A percentile compares a stretch with the other conserved stretches of the same genome.
These are phyloP conservation scores for Copsychus sechellarum DNA, from an alignment of 2,113 vertebrate species.

Conservation along the genomic window DNA sequence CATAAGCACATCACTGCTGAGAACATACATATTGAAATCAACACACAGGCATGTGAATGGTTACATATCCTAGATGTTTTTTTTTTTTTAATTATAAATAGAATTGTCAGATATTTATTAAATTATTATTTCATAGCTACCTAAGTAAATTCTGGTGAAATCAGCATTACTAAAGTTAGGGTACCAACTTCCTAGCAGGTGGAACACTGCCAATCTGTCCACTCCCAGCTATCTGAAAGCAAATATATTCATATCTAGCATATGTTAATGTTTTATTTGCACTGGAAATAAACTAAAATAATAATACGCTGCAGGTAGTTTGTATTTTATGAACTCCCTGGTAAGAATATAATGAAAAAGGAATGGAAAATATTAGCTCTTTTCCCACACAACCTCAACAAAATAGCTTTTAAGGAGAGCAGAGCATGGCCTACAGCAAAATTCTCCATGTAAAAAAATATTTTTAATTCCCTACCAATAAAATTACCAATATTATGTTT, in stretches of 20 bases:
- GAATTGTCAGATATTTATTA: background rate
- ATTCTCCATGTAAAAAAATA: background rate
- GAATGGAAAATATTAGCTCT: background rate
- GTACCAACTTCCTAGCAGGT: background rate
- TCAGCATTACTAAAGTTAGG: background rate
- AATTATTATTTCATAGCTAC: background rate
- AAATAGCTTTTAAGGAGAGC: background rate
- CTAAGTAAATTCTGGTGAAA: background rate
- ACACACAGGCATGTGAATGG: background rate
- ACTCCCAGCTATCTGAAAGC: background rate
- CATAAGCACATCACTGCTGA: background rate
- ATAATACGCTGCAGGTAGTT: background rate
- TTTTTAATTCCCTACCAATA: constrained; percentile 3
- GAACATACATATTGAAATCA: background rate
- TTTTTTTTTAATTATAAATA: background rate
- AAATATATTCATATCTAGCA: background rate
- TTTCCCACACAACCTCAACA: background rate
- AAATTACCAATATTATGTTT: constrained; percentile 22
- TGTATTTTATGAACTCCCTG: constrained; percentile 17
- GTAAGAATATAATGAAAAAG: constrained; percentile 28
- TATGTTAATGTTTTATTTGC: constrained; percentile 2
- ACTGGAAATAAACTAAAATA: constrained; percentile 28
- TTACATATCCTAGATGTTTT: background rate
- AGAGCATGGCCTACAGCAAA: background rate
- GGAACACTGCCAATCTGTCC: background rate